These are phyloP conservation scores for Monoplex corrugatus DNA, from an alignment of 2,888 invertebrate species.

Conservation along the genomic window DNA sequence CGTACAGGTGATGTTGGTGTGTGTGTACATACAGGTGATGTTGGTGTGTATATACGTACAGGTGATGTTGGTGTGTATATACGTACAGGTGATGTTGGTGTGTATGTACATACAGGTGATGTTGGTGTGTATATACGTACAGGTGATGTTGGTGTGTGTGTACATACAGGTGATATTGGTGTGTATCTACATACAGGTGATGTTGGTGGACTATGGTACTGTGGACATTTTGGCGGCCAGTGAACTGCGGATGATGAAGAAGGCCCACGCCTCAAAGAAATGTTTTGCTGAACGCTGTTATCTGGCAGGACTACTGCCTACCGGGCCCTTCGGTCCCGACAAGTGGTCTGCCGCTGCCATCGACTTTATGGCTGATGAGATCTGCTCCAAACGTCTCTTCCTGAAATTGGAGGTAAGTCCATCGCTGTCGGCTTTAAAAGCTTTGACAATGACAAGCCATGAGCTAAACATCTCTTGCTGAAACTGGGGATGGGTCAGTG, in stretches of 20 bases:
- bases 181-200: constrained; percentile 82
- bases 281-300: constrained; percentile 86
- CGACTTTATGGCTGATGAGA: constrained; percentile 70
- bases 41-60: neutral
- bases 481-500: too few species aligned
- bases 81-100: neutral
- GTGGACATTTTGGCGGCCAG: constrained; percentile 83
- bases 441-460: too few species aligned
- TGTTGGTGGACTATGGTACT: constrained; percentile 87
- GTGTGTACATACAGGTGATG: neutral
- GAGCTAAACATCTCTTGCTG: too few species aligned
- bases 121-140: neutral
- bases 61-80: too few species aligned
- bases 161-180: neutral
- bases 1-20: neutral
- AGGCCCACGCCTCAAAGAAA: constrained; percentile 84
- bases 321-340: constrained; percentile 82
- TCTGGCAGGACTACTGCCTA: constrained; percentile 87
- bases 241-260: constrained; percentile 84
- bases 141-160: neutral
- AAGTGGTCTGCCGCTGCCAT: constrained; percentile 78
- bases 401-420: constrained; percentile 68
- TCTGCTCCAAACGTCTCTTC: constrained; percentile 62
- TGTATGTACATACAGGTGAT: neutral
- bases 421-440: too few species aligned